Evolutionary conservation across 2,888 invertebrate species (phyloP), one percentile per base, ranked within the genome.

Genomic region (Aleiodes leptofemur): DNA sequence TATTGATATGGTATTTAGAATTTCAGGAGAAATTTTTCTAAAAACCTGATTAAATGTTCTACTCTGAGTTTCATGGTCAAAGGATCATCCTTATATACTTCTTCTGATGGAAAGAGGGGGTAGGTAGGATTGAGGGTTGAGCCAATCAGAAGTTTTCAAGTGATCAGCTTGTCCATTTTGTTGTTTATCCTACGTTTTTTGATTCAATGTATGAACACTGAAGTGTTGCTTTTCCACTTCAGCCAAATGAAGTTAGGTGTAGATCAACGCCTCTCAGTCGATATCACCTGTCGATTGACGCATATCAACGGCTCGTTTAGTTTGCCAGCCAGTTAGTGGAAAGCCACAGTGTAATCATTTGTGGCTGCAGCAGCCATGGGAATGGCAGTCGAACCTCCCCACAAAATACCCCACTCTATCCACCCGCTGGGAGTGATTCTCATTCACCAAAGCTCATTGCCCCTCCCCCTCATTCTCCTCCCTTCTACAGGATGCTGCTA

Each of bases 331-430:
- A 86, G 87, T 88, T 88, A 87, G 88, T 81, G 86, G 86, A 85
- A 80, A 81, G 81, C 88, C 87, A 84, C 87, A 87, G 84, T 86
- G 87, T 88, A 87, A 88, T 88, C 88, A 87, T 88, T 87, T 87
- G 88, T 82, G 88, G 87, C 85, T 23, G 23, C 23, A 23, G 16
- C 16, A 43, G 48, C 64, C 48, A 64, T 64, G 64, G 64, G 64
- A 48, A 64, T 64, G 64, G 16, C 23, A 48, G 43, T 34, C 34
- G 4, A 59, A 43, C 43, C 43, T 43, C 43, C 43, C 16, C 59
- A 31, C 59, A 31, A 59, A 59, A 59, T 59, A 59, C 69, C 57
- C 75, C 69, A 66, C 43, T 78, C 73, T 71, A 75, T 34, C 78
- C 76, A 75, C 69, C 72, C 72, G 61, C 31, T 51, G 29, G 31